These are phyloP conservation scores for Myotis findleyi DNA, from an alignment of 2,797 vertebrate genomes.

Conservation along the genomic window DNA sequence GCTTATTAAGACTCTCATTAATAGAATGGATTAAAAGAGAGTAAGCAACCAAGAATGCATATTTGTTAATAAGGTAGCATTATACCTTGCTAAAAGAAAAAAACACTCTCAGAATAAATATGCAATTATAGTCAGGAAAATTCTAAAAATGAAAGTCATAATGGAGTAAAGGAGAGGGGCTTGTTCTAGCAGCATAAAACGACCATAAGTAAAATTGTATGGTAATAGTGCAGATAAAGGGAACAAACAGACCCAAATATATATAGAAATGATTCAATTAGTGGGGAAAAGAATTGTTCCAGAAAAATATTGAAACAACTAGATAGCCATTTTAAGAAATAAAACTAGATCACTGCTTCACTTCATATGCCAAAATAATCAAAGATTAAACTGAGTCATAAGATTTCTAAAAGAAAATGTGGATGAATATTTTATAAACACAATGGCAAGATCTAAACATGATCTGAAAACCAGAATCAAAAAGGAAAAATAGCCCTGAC, in stretches of 20 bases:
- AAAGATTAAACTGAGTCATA: slow-evolving; percentile 45
- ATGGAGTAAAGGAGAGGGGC: not conserved
- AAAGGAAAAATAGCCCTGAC: slow-evolving; percentile 31
- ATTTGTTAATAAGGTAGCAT: slow-evolving; percentile 50
- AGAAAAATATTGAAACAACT: slow-evolving; percentile 20
- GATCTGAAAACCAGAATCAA: slow-evolving; percentile 20
- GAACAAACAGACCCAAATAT: slow-evolving; percentile 35
- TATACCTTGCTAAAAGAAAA: slow-evolving; percentile 23
- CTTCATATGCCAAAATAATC: slow-evolving; percentile 60
- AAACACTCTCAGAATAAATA: slow-evolving; percentile 51
- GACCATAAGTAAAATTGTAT: not conserved
- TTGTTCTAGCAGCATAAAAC: slow-evolving; percentile 57
- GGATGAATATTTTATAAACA: slow-evolving; percentile 34
- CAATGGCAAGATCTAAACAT: not conserved
- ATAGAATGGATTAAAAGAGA: slow-evolving; percentile 46
- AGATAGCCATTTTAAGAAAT: slow-evolving; percentile 4
- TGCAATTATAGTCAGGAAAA: slow-evolving; percentile 27
- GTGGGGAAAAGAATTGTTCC: not conserved
- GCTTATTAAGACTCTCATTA: slow-evolving; percentile 40
- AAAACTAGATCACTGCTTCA: slow-evolving; percentile 9
- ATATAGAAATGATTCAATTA: slow-evolving; percentile 29
- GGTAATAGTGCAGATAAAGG: slow-evolving; percentile 15
- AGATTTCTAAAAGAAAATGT: slow-evolving; percentile 40
- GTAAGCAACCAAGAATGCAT: slow-evolving; percentile 27
- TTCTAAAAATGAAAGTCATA: slow-evolving; percentile 49